Evolutionary conservation across 1,140 invertebrate genomes (phyloP), one percentile per base, ranked within the genome.

Genomic region (Tetramorium alpestre): DNA sequence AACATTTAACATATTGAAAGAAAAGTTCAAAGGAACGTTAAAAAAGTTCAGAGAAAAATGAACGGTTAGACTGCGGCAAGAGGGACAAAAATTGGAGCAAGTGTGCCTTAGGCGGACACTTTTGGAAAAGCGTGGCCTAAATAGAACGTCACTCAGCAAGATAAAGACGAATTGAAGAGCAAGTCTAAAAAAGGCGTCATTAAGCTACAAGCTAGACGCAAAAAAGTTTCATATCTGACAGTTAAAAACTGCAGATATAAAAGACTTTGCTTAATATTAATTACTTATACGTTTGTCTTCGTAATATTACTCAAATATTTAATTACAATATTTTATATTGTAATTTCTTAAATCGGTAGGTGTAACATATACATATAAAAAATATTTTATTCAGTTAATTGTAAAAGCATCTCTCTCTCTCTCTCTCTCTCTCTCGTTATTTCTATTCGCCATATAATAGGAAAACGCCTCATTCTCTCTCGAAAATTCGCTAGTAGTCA

Each of bases 1-100:
- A 54, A 54, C 56, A 33, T 54, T 67, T 28, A 80, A 58, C 76
- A 78, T 56, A 87, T 85, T 88, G 85, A 90, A 90, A 90, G 87
- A 86, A 87, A 89, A 91, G 87, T 90, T 91, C 85, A 77, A 69
- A 18, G 60, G 13, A 86, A 89, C 77, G 60, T 65, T 18, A 28
- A 47, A 51, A 77, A 88, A 65, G 75, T 58, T 81, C 33, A 72
- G 3, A 33, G 87, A 80, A 77, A 76, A 44, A 81, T 25, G 56
- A 87, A 78, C 62, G 51, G 89, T 88, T 90, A 85, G 85, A 62
- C 60, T 75, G 76, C 67, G 73, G 75, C 77, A 47, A 44, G 41
- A 65, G 86, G 78, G 84, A 88, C 67, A 72, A 91, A 88, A 91
- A 88, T 81, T 88, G 86, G 86, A 82, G 58, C 64, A 86, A 91